Base-by-base conservation (phyloP, 2,797 vertebrate genomes). In the Gallinago stenura region DNA sequence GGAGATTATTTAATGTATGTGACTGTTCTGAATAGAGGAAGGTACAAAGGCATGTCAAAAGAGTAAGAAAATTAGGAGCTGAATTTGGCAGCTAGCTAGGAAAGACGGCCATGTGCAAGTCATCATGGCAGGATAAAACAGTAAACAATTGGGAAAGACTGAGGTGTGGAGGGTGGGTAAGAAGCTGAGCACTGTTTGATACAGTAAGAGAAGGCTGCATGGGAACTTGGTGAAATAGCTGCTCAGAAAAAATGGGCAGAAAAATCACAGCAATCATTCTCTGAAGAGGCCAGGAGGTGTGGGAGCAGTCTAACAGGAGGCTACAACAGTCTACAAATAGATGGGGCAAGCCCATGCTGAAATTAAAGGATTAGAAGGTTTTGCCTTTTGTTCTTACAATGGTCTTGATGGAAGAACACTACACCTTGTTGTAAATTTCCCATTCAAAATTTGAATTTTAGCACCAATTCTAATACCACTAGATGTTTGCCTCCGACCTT, bases 31-130 rank as follows among this genome's bases (percentile, higher is more conserved):
- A 94, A 84, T 56, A 92, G 73, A 82, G 51, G 66, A 66, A 76
- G 22, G 46, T 82, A 87, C 70, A 95, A 82, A 96, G 62, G 21
- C 58, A 70, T 64, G 77, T 93, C 92, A 82, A 84, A 91, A 87
- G 65, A 91, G 21, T 39, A 61, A 72, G 58, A 10, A 93, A 95
- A 94, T 83, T 62, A 90, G 51, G 58, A 94, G 58, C 56, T 94
- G 73, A 73, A 72, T 84, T 89, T 87, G 70, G 51, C 70, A 90
- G 43, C 62, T 69, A 54, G 20, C 0, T 9, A 54, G 51, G 62
- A 90, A 87, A 89, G 58, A 43, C 46, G 39, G 66, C 48, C 62
- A 60, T 56, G 22, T 76, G 54, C 20, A 10, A 64, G 73, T 68
- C 33, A 54, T 81, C 41, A 6, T 33, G 33, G 75, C 53, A 87